phyloP scores from a whole-genome alignment of 92 coral and sea anemone genomes.

The Plumapathes pennacea region DNA sequence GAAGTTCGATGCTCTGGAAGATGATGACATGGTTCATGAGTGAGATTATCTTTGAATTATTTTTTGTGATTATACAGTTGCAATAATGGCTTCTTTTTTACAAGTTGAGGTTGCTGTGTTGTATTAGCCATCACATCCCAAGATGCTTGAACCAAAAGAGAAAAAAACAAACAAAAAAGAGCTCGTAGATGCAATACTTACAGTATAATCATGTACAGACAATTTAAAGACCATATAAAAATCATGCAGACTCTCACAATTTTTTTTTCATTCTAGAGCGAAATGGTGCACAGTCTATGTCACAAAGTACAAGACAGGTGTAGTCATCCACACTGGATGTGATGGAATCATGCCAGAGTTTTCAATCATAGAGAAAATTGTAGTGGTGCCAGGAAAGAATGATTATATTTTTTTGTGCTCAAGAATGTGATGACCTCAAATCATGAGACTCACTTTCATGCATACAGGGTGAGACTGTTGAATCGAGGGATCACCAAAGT shows the following conservation, averaged over 20 bases:
- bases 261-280: conserved; percentile 14
- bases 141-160: no score
- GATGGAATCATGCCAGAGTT: conserved; percentile 44
- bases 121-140: no score
- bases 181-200: no score
- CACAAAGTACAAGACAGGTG: conserved; percentile 39
- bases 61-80: no score
- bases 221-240: no score
- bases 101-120: no score
- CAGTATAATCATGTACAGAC: no score
- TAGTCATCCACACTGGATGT: conserved; percentile 34
- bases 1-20: conserved; percentile 24
- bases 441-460: conserved; percentile 43
- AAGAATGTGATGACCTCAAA: conserved; percentile 5
- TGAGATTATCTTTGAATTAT: no score
- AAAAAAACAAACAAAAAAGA: no score
- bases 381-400: conserved; percentile 33
- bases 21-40: conserved; percentile 23
- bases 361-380: conserved; percentile 31
- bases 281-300: conserved; percentile 38
- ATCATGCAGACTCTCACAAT: no score
- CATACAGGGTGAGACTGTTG: conserved; percentile 15
- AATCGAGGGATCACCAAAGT: conserved; percentile 19
- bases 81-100: no score
- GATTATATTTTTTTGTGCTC: conserved; percentile 20